phyloP scores from a whole-genome alignment of 2,797 vertebrate genomes.

The Scleropages formosus region DNA sequence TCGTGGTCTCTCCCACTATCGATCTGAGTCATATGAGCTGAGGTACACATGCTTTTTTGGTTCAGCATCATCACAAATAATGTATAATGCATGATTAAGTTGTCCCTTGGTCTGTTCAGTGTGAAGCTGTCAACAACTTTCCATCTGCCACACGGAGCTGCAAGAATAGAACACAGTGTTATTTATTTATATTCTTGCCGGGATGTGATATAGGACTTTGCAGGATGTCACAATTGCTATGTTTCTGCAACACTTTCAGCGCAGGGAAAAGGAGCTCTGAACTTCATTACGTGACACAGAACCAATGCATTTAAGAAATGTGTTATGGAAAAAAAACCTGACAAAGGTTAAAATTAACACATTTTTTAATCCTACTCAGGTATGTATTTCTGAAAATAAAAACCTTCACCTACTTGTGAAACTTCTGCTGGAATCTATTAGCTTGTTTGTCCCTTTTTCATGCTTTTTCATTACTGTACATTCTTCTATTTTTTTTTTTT shows the following conservation, averaged over 20 bases:
- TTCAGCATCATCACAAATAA: conserved; percentile 15
- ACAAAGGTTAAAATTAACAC: not conserved
- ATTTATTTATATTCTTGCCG: conserved; percentile 12
- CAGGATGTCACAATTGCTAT: not conserved
- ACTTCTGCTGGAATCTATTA: no score
- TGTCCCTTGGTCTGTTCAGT: not conserved
- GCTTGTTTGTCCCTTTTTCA: no score
- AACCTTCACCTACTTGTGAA: no score
- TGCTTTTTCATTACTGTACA: no score
- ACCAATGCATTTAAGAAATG: not conserved
- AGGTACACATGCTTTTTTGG: not conserved
- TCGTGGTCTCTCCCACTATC: not conserved
- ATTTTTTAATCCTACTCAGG: not conserved
- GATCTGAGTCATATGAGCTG: not conserved
- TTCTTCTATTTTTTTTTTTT: no score
- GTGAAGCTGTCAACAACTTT: conserved; percentile 11
- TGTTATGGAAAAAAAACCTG: not conserved
- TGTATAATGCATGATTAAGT: conserved; percentile 12
- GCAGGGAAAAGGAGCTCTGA: not conserved
- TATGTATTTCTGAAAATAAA: not conserved
- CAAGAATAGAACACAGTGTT: not conserved
- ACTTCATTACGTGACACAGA: not conserved
- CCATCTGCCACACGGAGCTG: conserved; percentile 11
- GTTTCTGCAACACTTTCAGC: not conserved
- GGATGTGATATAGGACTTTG: not conserved